Conservation (phyloP, 1,140 invertebrate species). For the Littorina saxatilis region DNA sequence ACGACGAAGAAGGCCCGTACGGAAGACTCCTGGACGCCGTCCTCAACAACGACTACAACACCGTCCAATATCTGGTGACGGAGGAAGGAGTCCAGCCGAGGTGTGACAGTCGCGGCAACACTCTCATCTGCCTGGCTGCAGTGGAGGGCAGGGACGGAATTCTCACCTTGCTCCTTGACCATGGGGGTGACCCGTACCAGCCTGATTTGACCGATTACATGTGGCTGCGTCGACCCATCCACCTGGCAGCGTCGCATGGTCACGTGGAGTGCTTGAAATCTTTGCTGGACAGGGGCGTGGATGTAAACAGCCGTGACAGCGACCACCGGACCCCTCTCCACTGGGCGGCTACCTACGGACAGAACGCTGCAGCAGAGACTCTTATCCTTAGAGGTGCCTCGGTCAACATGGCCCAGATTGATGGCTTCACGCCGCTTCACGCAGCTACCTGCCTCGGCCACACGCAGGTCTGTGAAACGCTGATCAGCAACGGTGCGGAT, state of each 20-base stretch:
- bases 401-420: conserved; percentile 65
- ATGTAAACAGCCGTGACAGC: conserved; percentile 62
- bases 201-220: conserved; percentile 49
- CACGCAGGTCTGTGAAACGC: conserved; percentile 51
- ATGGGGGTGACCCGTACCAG: conserved; percentile 44
- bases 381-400: conserved; percentile 57
- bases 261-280: conserved; percentile 54
- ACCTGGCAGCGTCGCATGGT: conserved; percentile 65
- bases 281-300: conserved; percentile 58
- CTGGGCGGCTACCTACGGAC: conserved; percentile 67
- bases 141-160: conserved; percentile 23
- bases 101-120: neutral
- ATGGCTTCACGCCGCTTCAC: conserved; percentile 69
- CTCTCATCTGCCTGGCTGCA: conserved; percentile 10
- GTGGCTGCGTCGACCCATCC: conserved; percentile 66
- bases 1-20: neutral
- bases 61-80: neutral
- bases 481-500: conserved; percentile 59
- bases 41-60: conserved; percentile 10
- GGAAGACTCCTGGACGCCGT: neutral
- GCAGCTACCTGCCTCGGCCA: conserved; percentile 67
- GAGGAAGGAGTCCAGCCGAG: neutral
- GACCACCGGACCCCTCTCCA: conserved; percentile 69
- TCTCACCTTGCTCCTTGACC: conserved; percentile 35
- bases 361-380: conserved; percentile 52